phyloP scores from a whole-genome alignment of 1,140 invertebrate species.

The honey bee (Apis mellifera) region Amel_HAv3.1 CM009942.2:4468001-4468500 shows the following conservation, averaged over 20 bases:
- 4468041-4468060: constrained; percentile 27
- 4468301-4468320: neutral
- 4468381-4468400: constrained; percentile 36
- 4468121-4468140: constrained; percentile 62
- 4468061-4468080: neutral
- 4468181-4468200: constrained; percentile 3
- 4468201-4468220: constrained; percentile 22
- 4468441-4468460: constrained; percentile 28
- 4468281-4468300: neutral
- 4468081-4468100: constrained; percentile 33
- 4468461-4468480: constrained; percentile 27
- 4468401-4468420: constrained; percentile 46
- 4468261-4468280: neutral
- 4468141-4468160: constrained; percentile 49
- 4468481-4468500: neutral
- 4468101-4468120: constrained; percentile 48
- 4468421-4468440: constrained; percentile 42
- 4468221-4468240: constrained; percentile 24
- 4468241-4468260: neutral
- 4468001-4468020: constrained; percentile 12
- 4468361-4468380: neutral
- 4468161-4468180: neutral
- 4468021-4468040: neutral
- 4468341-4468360: constrained; percentile 28
- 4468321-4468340: constrained; percentile 36